Evolutionary conservation across 92 coral and sea anemone genomes (phyloP), one percentile per base, ranked within the genome.

Genomic region (Zoanthus sansibaricus): DNA sequence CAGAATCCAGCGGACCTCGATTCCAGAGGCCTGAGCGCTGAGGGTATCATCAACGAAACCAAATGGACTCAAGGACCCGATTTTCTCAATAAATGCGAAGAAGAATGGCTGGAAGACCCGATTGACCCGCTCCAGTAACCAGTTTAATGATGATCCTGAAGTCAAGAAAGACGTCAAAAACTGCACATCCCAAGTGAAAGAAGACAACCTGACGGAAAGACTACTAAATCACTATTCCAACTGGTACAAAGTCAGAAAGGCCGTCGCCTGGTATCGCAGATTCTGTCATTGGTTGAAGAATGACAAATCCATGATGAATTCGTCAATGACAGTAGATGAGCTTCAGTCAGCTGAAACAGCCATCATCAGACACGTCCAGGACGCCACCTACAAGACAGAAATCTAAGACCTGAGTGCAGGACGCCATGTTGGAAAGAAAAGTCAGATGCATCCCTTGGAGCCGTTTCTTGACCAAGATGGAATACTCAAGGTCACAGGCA

Each of bases 1-100:
- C 76, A 48, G 47, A 87, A 90, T 76, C 90, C 93, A 47, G 90
- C 90, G 18, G 89, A 61, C 66, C 79, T 33, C 64, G 87, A 80
- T 4, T 84, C 87, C 14, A 64, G 79, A 61, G 87, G 87, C 30
- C 78, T 59, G 73, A 76, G 54, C 64, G 46, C 69, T 58, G 52
- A 10, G 15, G 69, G 73, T 46, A 48, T 84, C 79, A 84, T 71
- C 64, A 58, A 37, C 21, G 79, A 89, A 84, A 76, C 64, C 86
- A 15, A 76, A 86, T 11, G 89, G 92, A 10, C 84, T 89, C 48
- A 47, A 79, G 62, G 64, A 56, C 64, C 64, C 64, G 64, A 56
- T 56, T 90, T 86, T 66, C 71, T 86, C 37, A 47, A 20, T 61
- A 13, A 90, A 66, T 55, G 82, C 13, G 59, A 61, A 37, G 76